Evolutionary conservation across 2,888 invertebrate genomes (phyloP).

Genomic region (Therioaphis trifolii): DNA sequence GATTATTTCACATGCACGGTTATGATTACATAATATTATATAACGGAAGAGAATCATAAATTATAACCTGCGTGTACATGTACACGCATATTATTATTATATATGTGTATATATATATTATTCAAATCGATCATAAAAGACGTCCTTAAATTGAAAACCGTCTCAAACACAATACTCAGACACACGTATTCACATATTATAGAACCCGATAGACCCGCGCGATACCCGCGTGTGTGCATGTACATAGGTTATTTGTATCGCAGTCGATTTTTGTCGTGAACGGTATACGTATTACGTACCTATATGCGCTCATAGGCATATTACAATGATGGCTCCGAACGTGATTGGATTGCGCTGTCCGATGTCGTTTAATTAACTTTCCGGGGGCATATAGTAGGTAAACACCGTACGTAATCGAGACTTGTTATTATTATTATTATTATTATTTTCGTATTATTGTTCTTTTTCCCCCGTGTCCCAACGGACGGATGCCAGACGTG

Average conservation of each 20-base stretch:
- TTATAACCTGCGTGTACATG: no score
- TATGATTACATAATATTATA: no score
- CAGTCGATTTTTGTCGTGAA: no score
- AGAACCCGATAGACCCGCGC: neutral
- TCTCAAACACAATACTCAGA: neutral
- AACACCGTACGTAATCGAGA: slow-evolving; percentile 38
- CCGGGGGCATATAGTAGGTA: slow-evolving; percentile 18
- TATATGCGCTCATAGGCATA: neutral
- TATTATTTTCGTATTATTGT: slow-evolving; percentile 15
- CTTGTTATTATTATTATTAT: slow-evolving; percentile 36
- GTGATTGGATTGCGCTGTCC: neutral
- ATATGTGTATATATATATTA: no score
- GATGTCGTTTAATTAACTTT: slow-evolving; percentile 44
- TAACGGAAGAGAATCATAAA: no score
- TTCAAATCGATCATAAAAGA: neutral
- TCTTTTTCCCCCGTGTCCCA: slow-evolving; percentile 5
- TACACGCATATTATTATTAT: no score
- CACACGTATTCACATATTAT: neutral
- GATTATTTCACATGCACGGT: no score
- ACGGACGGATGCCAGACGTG: slow-evolving; percentile 51
- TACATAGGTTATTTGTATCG: neutral
- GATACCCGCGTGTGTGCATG: neutral
- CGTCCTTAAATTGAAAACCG: slow-evolving; percentile 12
- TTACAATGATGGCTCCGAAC: neutral
- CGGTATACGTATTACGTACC: neutral